Evolutionary conservation across 2,797 vertebrate genomes (phyloP).

Genomic region (Poliocrania exsul): DNA sequence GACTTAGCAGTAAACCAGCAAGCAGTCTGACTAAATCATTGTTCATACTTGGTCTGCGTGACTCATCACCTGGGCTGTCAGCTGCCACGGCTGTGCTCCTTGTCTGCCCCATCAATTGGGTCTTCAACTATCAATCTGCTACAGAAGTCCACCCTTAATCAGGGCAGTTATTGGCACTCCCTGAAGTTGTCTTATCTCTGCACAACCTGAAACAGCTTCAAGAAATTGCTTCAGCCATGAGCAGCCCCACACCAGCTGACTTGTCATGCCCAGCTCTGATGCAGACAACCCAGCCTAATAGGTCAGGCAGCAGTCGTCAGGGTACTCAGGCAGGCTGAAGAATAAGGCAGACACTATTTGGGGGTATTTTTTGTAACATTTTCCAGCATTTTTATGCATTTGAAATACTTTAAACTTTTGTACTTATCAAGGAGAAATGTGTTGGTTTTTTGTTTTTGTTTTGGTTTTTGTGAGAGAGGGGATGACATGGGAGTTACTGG

Average conservation of each 20-base stretch:
- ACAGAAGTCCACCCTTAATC: background rate
- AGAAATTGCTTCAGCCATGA: background rate
- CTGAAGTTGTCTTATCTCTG: background rate
- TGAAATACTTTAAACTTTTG: conserved; percentile 56
- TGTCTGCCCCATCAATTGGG: background rate
- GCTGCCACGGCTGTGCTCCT: background rate
- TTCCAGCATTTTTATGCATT: background rate
- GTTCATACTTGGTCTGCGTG: background rate
- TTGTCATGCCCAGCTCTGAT: background rate
- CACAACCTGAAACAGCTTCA: background rate
- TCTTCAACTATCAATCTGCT: background rate
- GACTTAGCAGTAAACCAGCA: background rate
- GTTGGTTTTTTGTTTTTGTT: too few species aligned
- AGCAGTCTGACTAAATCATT: background rate
- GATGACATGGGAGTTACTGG: conserved; percentile 37
- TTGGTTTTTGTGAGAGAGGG: background rate
- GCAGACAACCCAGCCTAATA: background rate
- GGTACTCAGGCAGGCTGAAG: background rate
- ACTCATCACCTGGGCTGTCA: background rate
- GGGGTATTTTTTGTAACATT: background rate
- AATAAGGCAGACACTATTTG: background rate
- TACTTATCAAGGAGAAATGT: conserved; percentile 25
- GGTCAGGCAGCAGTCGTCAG: background rate
- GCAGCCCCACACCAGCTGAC: background rate
- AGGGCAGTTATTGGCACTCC: background rate